Base-by-base conservation (phyloP, 2,797 vertebrate species). In the Clarias pachynema region DNA sequence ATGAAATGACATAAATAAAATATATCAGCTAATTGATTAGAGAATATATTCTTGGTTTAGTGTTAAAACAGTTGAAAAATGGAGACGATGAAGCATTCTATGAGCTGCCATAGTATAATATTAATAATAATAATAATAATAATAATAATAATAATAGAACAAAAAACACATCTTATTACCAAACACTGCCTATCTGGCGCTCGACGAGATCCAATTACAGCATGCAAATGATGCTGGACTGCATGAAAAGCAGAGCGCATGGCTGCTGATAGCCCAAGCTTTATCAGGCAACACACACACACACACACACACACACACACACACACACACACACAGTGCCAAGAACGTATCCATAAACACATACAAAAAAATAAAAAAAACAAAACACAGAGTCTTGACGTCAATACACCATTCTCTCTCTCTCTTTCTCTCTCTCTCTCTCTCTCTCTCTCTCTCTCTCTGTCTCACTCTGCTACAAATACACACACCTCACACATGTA, bases 211-310 rank as follows among this genome's bases (percentile, higher is more conserved):
- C 87, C 89, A 97, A 98, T 98, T 97, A 97, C 96, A 95, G 96
- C 95, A 97, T 97, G 96, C 96, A 97, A 97, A 97, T 97, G 96
- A 95, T 95, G 96, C 96, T 96, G 95, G 92, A 91, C 89, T 86
- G 91, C 93, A 95, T 95, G 96, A 95, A 96, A 94, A 94, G 95
- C 93, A 94, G 93, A 95, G 95, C 90, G 92, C 90, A 96, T 93
- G 94, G 95, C 95, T 95, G 96, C 94, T 92, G 95, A 96, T 96
- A 96, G 96, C 95, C 94, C 93, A 94, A 91, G 92, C 94, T 96
- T 97, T 97, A 98, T 97, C 97, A 95, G 92, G 90, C 91, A 85
- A 93, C 89, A 93, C 96, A 87, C 85, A 85, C 85, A 86, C 78
- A 86, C 78, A 77, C 83, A 86, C 84, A 82, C 85, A 86, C 85